Conservation (phyloP, 1,140 invertebrate genomes). For the Drosophila subobscura region DNA sequence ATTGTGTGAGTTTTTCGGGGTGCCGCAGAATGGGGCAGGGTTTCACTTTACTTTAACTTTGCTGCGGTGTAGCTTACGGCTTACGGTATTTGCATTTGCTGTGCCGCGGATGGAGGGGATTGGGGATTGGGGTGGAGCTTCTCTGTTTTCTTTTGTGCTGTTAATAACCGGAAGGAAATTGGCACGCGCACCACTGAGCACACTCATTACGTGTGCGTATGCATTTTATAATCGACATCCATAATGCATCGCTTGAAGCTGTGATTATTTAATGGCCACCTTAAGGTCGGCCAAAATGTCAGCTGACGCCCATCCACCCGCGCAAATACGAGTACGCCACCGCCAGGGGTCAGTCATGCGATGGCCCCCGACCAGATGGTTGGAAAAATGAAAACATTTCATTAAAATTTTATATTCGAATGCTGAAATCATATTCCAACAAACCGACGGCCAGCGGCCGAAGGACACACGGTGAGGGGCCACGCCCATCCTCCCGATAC, state of each 20-base stretch:
- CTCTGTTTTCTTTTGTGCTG: conserved; percentile 14
- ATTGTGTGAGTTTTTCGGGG: conserved; percentile 62
- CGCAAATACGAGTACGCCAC: background rate
- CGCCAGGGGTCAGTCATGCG: conserved; percentile 2
- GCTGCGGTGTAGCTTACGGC: background rate
- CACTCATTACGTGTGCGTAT: conserved; percentile 38
- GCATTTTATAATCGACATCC: conserved; percentile 55
- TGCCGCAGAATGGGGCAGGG: conserved; percentile 3
- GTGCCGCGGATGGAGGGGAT: too few relatives aligned
- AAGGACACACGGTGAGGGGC: conserved; percentile 3
- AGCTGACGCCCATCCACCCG: conserved; percentile 9
- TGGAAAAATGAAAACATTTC: conserved; percentile 53
- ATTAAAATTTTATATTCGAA: conserved; percentile 68
- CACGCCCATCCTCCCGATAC: background rate
- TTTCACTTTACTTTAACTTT: background rate
- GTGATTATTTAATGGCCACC: conserved; percentile 61
- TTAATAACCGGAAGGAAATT: conserved; percentile 54
- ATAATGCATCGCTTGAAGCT: conserved; percentile 58
- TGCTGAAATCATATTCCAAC: conserved; percentile 55
- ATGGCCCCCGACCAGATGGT: background rate
- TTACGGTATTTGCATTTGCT: conserved; percentile 15
- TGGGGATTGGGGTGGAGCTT: too few relatives aligned
- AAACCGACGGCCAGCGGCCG: conserved; percentile 23
- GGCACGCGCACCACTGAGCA: conserved; percentile 41
- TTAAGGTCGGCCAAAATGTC: conserved; percentile 54